Evolutionary conservation across 2,888 invertebrate genomes (phyloP).

Genomic region (Thymelicus lineola): DNA sequence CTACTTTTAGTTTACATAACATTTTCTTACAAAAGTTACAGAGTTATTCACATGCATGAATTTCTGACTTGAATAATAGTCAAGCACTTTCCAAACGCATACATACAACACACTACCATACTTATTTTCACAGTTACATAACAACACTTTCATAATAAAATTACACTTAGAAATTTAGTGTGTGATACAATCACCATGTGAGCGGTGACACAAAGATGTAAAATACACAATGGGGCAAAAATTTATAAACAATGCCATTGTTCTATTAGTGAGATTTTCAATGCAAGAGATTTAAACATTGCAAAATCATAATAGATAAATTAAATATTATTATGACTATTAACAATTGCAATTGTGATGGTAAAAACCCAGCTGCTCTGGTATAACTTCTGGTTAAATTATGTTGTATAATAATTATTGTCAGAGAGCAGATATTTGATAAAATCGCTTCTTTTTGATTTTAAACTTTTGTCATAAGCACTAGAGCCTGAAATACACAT

Average conservation of each 20-base stretch:
- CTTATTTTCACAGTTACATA: constrained; percentile 46
- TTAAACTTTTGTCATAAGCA: too few relatives aligned
- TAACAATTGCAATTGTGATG: too few relatives aligned
- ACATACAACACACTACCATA: constrained; percentile 4
- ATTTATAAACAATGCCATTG: constrained; percentile 5
- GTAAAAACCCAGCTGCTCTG: too few relatives aligned
- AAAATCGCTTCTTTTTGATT: too few relatives aligned
- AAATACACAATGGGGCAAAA: constrained; percentile 12
- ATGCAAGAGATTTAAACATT: neutral
- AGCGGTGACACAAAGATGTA: constrained; percentile 4
- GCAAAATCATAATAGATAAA: neutral
- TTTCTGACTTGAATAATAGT: neutral
- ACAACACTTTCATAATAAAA: constrained; percentile 1
- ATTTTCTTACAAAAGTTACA: too few relatives aligned
- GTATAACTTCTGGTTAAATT: too few relatives aligned
- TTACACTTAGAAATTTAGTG: neutral
- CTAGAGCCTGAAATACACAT: too few relatives aligned
- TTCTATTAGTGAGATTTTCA: neutral
- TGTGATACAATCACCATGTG: neutral
- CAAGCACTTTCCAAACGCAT: neutral
- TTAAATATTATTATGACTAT: neutral
- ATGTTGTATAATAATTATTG: too few relatives aligned
- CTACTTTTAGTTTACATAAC: too few relatives aligned
- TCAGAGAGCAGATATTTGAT: too few relatives aligned
- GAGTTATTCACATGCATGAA: neutral